Conservation (phyloP, 1,140 invertebrate genomes). For the Pectinophora gossypiella region DNA sequence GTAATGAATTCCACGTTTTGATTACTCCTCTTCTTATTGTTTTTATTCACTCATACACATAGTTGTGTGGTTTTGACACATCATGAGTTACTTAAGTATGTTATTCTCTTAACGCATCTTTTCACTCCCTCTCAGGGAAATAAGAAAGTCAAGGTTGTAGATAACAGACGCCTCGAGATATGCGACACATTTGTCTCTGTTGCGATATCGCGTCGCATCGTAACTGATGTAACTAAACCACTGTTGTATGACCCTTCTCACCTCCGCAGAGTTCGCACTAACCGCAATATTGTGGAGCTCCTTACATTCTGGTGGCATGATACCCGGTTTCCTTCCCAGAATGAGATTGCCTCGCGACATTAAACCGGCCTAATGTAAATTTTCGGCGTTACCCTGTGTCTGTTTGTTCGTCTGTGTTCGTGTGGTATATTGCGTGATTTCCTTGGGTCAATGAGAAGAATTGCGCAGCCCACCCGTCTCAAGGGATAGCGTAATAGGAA, state of each 20-base stretch:
- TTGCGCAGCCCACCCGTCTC: slow-evolving; percentile 17
- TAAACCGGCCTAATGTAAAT: slow-evolving; percentile 69
- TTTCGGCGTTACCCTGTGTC: slow-evolving; percentile 55
- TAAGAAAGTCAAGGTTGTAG: slow-evolving; percentile 53
- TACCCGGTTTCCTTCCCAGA: slow-evolving; percentile 46
- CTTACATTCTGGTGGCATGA: slow-evolving; percentile 28
- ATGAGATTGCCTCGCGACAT: slow-evolving; percentile 69
- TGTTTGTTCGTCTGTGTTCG: slow-evolving; percentile 44
- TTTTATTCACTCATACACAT: neutral
- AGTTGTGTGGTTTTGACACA: neutral
- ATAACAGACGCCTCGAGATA: slow-evolving; percentile 40
- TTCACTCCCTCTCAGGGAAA: slow-evolving; percentile 29
- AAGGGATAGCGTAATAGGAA: slow-evolving; percentile 23
- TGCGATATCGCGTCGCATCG: slow-evolving; percentile 55
- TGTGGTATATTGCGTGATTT: slow-evolving; percentile 41
- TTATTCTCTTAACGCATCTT: neutral
- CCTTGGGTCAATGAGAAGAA: slow-evolving; percentile 31
- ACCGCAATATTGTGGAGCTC: slow-evolving; percentile 27
- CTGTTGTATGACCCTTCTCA: slow-evolving; percentile 24
- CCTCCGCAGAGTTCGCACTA: slow-evolving; percentile 10
- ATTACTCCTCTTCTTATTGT: neutral
- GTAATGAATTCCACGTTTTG: neutral
- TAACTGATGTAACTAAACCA: slow-evolving; percentile 47
- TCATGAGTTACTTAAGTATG: neutral
- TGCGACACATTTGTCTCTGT: slow-evolving; percentile 61